phyloP scores from a whole-genome alignment of 2,797 vertebrate genomes.

The Echeneis naucrates region DNA sequence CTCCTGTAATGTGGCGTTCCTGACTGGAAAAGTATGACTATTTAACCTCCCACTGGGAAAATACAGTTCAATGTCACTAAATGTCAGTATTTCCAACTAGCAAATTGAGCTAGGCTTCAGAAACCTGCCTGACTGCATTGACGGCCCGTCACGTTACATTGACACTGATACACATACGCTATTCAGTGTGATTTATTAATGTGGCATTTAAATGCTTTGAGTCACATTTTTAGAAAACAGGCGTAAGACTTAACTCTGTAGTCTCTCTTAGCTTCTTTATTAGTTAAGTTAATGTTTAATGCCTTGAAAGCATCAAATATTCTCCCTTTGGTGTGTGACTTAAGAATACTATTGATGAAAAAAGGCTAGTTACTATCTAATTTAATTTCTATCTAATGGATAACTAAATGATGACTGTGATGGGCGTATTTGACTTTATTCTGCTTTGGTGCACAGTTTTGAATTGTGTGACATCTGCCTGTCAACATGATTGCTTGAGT shows the following conservation, averaged over 20 bases:
- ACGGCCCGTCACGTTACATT: constrained; percentile 9
- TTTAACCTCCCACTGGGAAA: constrained; percentile 42
- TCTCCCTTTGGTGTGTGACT: not conserved
- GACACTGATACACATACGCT: not conserved
- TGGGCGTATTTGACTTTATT: not conserved
- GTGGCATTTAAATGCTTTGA: not conserved
- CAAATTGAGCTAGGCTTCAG: not conserved
- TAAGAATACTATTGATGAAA: too few relatives aligned
- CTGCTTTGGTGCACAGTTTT: not conserved
- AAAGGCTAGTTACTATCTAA: not conserved
- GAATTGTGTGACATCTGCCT: not conserved
- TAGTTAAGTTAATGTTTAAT: not conserved
- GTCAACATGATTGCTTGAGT: too few relatives aligned
- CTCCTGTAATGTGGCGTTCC: constrained; percentile 11
- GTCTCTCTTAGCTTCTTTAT: not conserved
- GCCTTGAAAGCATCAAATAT: not conserved
- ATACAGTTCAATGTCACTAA: constrained; percentile 23
- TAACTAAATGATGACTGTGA: not conserved
- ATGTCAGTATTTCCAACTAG: constrained; percentile 4
- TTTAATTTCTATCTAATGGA: not conserved
- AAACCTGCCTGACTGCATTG: constrained; percentile 3
- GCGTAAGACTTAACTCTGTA: not conserved
- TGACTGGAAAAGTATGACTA: constrained; percentile 18
- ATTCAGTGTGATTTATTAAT: not conserved
- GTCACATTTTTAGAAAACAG: not conserved